These are phyloP conservation scores for Tetramorium simillimum DNA, from an alignment of 1,140 invertebrate species.

Conservation along the genomic window DNA sequence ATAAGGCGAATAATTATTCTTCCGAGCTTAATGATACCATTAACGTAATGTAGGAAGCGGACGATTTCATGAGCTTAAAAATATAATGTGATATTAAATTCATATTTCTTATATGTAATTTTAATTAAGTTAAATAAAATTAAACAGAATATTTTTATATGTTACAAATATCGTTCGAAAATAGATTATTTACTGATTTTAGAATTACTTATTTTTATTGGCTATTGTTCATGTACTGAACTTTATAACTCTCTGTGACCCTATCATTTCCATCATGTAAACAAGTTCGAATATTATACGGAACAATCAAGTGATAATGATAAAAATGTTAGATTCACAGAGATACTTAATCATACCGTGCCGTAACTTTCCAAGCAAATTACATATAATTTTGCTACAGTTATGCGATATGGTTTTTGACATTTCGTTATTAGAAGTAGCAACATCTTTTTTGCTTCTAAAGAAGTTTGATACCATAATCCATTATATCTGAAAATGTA, in stretches of 20 bases:
- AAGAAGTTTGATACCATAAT: background rate
- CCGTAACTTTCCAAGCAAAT: slow-evolving; percentile 29
- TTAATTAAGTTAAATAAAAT: background rate
- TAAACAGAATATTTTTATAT: background rate
- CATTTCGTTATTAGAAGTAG: slow-evolving; percentile 14
- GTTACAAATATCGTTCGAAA: background rate
- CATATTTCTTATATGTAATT: background rate
- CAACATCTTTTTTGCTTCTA: background rate
- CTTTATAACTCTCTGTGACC: no score
- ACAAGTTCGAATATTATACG: no score
- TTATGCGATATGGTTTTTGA: slow-evolving; percentile 16
- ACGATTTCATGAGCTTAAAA: slow-evolving; percentile 36
- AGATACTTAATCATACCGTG: slow-evolving; percentile 4
- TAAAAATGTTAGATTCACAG: no score
- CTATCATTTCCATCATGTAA: no score
- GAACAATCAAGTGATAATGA: no score
- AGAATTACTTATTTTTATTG: no score
- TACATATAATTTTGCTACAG: slow-evolving; percentile 11
- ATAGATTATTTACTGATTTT: background rate
- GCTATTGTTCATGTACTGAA: no score
- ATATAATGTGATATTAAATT: slow-evolving; percentile 9
- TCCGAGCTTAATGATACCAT: slow-evolving; percentile 22
- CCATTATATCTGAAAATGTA: slow-evolving; percentile 27
- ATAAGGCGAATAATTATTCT: background rate
- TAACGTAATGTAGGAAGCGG: slow-evolving; percentile 28